Conservation (phyloP, 2,888 invertebrate genomes). For the Himalopsyche tibetana region DNA sequence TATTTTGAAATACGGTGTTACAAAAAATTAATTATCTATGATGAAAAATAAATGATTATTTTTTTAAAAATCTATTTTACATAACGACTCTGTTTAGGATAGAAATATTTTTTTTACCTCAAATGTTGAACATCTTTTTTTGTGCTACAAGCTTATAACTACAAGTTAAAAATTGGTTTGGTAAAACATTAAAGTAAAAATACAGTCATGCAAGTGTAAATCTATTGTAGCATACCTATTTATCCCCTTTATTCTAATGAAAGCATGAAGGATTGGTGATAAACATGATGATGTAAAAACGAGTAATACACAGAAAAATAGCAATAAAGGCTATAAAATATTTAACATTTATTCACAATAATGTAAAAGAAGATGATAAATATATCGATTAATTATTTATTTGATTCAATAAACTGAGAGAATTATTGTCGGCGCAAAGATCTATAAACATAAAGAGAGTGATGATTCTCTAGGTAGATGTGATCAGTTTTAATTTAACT, state of each 20-base stretch:
- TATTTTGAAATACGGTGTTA: no score
- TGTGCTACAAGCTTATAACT: no score
- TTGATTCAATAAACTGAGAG: neutral
- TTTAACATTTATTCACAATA: neutral
- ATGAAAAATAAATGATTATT: no score
- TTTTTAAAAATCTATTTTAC: no score
- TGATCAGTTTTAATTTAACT: neutral
- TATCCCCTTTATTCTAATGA: conserved; percentile 64
- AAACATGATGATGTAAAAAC: conserved; percentile 56
- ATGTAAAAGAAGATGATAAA: neutral
- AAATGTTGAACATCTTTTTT: no score
- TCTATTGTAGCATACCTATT: conserved; percentile 63
- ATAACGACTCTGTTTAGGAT: no score
- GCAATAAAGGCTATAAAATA: conserved; percentile 46
- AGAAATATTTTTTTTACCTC: no score
- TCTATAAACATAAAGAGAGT: neutral
- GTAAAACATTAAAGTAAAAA: no score
- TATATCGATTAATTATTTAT: neutral
- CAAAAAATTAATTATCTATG: no score
- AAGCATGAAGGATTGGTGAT: conserved; percentile 64
- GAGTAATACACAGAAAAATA: conserved; percentile 54
- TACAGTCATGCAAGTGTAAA: conserved; percentile 7
- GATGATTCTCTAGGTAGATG: neutral
- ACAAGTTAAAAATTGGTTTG: no score
- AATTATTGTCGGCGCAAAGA: neutral